phyloP scores from a whole-genome alignment of 2,797 vertebrate genomes.

The Hyperoplus immaculatus region DNA sequence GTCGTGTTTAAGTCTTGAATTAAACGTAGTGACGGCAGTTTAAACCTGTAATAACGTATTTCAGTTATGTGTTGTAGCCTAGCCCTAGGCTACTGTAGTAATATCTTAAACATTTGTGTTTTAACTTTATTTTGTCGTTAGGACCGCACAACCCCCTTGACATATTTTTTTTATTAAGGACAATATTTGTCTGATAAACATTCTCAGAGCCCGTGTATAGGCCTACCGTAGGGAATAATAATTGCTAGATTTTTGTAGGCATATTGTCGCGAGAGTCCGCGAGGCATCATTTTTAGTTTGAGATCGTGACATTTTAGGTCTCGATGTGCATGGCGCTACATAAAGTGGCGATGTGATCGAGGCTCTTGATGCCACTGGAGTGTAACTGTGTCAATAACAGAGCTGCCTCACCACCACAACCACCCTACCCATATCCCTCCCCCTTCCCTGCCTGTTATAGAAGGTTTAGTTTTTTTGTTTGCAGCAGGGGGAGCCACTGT shows the following conservation, averaged over 20 bases:
- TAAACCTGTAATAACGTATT: background rate
- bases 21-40: background rate
- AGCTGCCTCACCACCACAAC: conserved; percentile 6
- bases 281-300: background rate
- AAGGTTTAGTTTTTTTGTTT: conserved; percentile 27
- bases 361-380: conserved; percentile 9
- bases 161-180: background rate
- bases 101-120: background rate
- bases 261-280: background rate
- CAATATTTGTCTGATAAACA: no score
- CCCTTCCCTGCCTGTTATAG: conserved; percentile 4
- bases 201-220: background rate
- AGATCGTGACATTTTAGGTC: background rate
- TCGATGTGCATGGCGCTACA: background rate
- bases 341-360: conserved; percentile 4
- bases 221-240: no score
- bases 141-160: background rate
- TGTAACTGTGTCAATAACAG: conserved; percentile 61
- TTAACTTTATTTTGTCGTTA: background rate
- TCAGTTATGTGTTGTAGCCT: background rate
- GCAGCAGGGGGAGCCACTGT: conserved; percentile 86
- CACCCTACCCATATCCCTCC: background rate
- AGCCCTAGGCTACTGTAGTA: background rate
- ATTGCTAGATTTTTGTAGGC: background rate
- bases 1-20: background rate